Conservation (phyloP, 2,113 vertebrate genomes). For the Notothenia rossii region DNA sequence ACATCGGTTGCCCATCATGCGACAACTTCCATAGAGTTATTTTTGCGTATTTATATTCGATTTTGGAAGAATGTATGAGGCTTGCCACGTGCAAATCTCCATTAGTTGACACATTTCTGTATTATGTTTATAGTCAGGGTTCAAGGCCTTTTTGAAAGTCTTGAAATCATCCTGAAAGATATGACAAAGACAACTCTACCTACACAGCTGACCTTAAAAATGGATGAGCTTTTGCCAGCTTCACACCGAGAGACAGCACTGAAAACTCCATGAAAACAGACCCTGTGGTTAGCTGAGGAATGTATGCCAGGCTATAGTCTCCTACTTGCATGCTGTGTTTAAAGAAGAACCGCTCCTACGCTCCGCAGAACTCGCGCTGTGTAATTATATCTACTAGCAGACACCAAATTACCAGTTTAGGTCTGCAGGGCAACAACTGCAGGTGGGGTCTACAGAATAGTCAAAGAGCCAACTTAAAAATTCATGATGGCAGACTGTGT, state of each 20-base stretch:
- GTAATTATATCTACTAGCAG: constrained; percentile 77
- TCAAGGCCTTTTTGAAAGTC: neutral
- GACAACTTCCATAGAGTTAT: neutral
- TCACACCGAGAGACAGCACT: constrained; percentile 6
- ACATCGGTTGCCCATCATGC: neutral
- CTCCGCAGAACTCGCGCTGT: constrained; percentile 32
- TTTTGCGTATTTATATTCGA: neutral
- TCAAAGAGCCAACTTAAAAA: constrained; percentile 17
- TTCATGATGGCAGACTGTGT: neutral
- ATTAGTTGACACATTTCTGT: neutral
- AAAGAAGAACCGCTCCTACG: constrained; percentile 45
- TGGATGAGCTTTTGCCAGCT: constrained; percentile 1
- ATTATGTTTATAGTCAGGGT: neutral
- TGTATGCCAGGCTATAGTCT: constrained; percentile 64
- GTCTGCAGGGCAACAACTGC: constrained; percentile 50
- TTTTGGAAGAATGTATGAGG: neutral
- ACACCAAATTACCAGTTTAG: constrained; percentile 78
- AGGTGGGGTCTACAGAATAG: constrained; percentile 52
- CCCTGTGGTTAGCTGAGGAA: constrained; percentile 72
- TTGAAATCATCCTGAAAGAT: neutral
- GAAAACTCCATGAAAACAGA: constrained; percentile 56
- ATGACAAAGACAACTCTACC: neutral
- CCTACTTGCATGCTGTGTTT: constrained; percentile 59
- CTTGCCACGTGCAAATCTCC: neutral
- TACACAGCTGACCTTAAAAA: constrained; percentile 7